These are phyloP conservation scores for Nothoprocta perdicaria DNA, from an alignment of 2,113 vertebrate genomes.

Conservation along the genomic window DNA sequence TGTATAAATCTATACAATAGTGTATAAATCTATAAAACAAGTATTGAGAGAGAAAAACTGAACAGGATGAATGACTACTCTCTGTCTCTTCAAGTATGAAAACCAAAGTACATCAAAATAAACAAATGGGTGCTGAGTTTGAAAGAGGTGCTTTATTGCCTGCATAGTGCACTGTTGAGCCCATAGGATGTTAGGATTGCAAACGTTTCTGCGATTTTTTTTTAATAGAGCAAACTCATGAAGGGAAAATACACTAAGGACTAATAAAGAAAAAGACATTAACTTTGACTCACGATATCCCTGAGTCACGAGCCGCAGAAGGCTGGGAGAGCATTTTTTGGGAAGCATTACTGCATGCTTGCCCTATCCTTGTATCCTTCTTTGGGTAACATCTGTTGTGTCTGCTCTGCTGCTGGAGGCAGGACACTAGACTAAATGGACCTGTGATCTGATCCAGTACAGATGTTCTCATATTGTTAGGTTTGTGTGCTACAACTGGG, in stretches of 20 bases:
- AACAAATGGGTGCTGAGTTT: not conserved
- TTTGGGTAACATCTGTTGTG: not conserved
- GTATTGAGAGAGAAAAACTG: not conserved
- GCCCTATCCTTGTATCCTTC: not conserved
- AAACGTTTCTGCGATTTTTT: not conserved
- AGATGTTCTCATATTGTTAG: not conserved
- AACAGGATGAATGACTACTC: not conserved
- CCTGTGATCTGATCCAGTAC: not conserved
- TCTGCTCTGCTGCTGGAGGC: not conserved
- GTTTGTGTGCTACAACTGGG: not conserved
- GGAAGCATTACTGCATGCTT: not conserved
- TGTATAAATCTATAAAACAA: not conserved
- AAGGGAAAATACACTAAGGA: conserved; percentile 5
- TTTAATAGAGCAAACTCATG: not conserved
- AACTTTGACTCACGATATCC: not conserved
- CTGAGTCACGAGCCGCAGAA: conserved; percentile 11
- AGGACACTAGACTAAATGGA: not conserved
- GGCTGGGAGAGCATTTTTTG: not conserved
- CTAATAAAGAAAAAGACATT: conserved; percentile 2
- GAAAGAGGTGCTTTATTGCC: not conserved
- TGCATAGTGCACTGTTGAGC: not conserved
- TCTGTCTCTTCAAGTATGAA: not conserved
- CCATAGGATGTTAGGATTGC: not conserved
- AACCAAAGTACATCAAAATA: not conserved
- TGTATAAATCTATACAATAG: no score